phyloP scores from a whole-genome alignment of 2,113 vertebrate genomes.

The Diadophis punctatus region DNA sequence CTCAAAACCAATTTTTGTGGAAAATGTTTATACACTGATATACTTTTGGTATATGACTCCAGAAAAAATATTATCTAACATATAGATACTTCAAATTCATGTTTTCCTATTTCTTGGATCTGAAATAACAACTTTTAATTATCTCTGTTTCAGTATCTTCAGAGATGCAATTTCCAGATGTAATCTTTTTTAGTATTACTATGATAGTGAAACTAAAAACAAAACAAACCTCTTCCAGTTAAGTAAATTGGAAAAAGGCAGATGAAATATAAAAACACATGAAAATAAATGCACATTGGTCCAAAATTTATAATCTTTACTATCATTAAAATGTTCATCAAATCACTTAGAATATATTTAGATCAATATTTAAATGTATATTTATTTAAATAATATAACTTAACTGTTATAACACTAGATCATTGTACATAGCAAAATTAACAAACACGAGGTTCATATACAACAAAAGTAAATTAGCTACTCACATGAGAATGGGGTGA shows the following conservation, averaged over 20 bases:
- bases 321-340: not conserved
- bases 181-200: not conserved
- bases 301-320: not conserved
- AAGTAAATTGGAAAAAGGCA: not conserved
- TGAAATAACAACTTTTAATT: not conserved
- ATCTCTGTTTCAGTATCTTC: not conserved
- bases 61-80: not conserved
- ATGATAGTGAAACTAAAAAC: not conserved
- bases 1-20: not conserved
- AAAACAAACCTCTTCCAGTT: not conserved
- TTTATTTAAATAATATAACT: not conserved
- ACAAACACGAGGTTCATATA: not conserved
- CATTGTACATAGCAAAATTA: not conserved
- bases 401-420: not conserved
- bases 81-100: not conserved
- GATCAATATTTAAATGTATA: not conserved
- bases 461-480: not conserved
- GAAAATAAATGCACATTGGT: not conserved
- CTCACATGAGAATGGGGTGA: conserved; percentile 81
- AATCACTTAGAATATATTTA: not conserved
- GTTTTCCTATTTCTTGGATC: not conserved
- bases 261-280: not conserved
- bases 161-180: not conserved
- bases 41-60: not conserved
- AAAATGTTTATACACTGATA: not conserved